These are phyloP conservation scores for Drosophila hamatofila DNA, from an alignment of 2,888 invertebrate genomes.

Conservation along the genomic window DNA sequence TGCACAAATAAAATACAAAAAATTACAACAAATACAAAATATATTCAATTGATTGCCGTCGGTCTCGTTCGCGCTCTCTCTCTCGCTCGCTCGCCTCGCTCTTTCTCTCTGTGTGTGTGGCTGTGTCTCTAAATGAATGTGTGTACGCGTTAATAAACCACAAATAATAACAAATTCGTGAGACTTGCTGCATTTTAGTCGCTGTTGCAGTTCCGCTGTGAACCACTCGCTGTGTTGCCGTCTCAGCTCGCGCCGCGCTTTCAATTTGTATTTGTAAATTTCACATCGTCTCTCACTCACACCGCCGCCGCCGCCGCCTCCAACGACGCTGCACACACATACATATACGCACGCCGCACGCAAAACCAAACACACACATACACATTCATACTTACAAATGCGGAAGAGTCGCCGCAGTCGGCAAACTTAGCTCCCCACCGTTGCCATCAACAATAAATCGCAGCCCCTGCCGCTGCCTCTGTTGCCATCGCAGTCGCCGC, in stretches of 20 bases:
- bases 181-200: constrained; percentile 61
- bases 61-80: constrained; percentile 33
- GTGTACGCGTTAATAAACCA: constrained; percentile 57
- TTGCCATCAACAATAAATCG: constrained; percentile 38
- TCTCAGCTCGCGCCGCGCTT: constrained; percentile 44
- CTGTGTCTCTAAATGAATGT: constrained; percentile 24
- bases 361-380: constrained; percentile 17
- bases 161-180: constrained; percentile 58
- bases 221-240: constrained; percentile 14
- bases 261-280: constrained; percentile 52
- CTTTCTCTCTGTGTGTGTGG: constrained; percentile 18
- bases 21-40: constrained; percentile 33
- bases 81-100: constrained; percentile 21
- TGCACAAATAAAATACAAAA: constrained; percentile 55
- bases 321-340: constrained; percentile 40
- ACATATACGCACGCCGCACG: constrained; percentile 27
- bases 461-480: constrained; percentile 9
- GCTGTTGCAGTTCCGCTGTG: constrained; percentile 26
- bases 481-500: constrained; percentile 25
- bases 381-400: constrained; percentile 47
- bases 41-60: constrained; percentile 66
- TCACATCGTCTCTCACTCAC: constrained; percentile 32
- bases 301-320: constrained; percentile 29
- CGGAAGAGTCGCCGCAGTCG: constrained; percentile 66
- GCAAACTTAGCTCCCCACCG: constrained; percentile 45